A percentile compares a stretch with the other conserved stretches of the same genome.
phyloP scores from a whole-genome alignment of 2,113 vertebrate genomes.

The Conger conger region DNA sequence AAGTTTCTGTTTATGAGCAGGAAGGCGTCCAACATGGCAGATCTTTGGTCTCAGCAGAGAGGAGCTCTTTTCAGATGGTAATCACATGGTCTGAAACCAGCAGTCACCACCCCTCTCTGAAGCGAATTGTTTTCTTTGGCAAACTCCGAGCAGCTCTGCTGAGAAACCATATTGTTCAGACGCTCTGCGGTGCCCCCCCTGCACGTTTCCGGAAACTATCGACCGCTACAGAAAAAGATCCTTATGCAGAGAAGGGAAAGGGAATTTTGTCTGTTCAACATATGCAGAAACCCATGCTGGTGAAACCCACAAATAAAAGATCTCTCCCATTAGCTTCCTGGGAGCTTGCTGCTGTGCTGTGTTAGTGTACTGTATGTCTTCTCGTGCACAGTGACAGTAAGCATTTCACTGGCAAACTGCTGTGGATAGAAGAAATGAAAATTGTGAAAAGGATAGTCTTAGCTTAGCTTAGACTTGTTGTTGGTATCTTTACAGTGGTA shows the following conservation, averaged over 20 bases:
- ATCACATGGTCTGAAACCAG: constrained; percentile 58
- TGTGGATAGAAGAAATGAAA: neutral
- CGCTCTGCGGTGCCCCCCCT: neutral
- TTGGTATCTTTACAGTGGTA: too few relatives aligned
- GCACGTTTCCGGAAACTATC: neutral
- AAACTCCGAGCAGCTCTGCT: constrained; percentile 38
- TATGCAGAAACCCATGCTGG: neutral
- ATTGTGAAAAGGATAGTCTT: neutral
- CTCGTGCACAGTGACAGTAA: neutral
- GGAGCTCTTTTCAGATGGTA: constrained; percentile 61
- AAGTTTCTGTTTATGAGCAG: constrained; percentile 32
- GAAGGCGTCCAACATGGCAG: constrained; percentile 33
- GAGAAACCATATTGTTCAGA: constrained; percentile 40
- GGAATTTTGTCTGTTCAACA: neutral
- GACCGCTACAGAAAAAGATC: neutral
- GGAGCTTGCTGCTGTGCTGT: neutral
- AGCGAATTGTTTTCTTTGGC: constrained; percentile 66
- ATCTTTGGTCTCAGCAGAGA: constrained; percentile 33
- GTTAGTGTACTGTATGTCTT: neutral
- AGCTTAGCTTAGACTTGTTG: neutral
- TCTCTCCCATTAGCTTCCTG: neutral
- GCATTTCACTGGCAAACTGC: neutral
- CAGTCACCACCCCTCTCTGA: constrained; percentile 51
- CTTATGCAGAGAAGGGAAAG: neutral
- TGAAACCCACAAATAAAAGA: neutral